Evolutionary conservation across 2,113 vertebrate genomes (phyloP), one percentile per base, ranked within the genome.

Genomic region (Pomatorhinus ruficollis): DNA sequence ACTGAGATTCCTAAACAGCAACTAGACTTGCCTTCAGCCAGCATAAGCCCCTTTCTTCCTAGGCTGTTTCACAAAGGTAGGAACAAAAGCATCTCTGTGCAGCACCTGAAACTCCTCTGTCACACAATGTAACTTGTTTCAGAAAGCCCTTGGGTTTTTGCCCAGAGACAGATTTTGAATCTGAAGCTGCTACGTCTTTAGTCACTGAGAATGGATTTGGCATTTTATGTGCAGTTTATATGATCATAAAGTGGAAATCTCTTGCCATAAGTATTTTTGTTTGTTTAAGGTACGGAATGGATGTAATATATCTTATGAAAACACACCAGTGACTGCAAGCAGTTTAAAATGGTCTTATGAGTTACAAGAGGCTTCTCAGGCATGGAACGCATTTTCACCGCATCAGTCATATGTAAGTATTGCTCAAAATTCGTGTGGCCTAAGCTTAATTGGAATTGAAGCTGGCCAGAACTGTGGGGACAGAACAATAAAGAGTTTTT

Each of bases 341-440:
- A 98, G 98, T 96, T 98, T 98, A 69, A 98, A 98, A 97, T 97
- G 97, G 93, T 98, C 98, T 35, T 97, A 96, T 69, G 97, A 98
- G 89, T 88, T 87, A 97, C 19, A 92, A 92, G 95, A 97, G 97
- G n/a, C 96, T 98, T 89, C 94, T 98, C 78, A 97, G 78, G 39
- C 97, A 97, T 87, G 95, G 97, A 88, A 97, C 90, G 79, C 84
- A 56, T 88, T 98, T 98, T 60, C 97, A 97, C 90, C 89, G 97
- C 39, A 83, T 99, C 83, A 96, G 95, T 80, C 91, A 97, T 44
- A 93, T 90, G 93, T 98, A 98, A 68, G 94, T 92, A 92, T 74
- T 88, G 31, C 69, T 61, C 57, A 61, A 16, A 61, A 61, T 40
- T 50, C 10, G 10, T 39, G 56, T 30, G 74, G 28, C 22, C 57